These are phyloP conservation scores for Dendronephthya gigantea DNA, from an alignment of 64 coral and sea anemone genomes.

Conservation along the genomic window DNA sequence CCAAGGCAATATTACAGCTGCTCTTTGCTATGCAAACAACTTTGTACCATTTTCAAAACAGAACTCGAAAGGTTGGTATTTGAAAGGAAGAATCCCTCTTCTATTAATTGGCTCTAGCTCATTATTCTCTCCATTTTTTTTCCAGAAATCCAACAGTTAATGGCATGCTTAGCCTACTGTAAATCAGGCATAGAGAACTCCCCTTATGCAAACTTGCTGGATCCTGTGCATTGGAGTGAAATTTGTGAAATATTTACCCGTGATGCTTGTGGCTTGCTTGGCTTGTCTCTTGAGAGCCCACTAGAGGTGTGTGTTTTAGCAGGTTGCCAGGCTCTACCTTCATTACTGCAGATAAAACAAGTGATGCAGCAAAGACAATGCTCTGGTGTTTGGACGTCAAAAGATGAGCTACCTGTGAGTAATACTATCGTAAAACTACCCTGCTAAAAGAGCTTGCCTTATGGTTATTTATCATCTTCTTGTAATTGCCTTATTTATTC, in stretches of 20 bases:
- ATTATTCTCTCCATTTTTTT: background rate
- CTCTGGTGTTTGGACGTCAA: background rate
- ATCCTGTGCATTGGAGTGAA: constrained; percentile 2
- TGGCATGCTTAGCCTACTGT: constrained; percentile 7
- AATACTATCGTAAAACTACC: background rate
- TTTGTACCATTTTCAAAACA: constrained; percentile 68
- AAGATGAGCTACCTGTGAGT: constrained; percentile 14
- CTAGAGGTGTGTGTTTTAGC: background rate
- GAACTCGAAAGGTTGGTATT: constrained; percentile 69
- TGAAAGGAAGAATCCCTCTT: background rate
- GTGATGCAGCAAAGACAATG: constrained; percentile 10
- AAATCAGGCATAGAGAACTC: constrained; percentile 4
- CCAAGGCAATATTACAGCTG: constrained; percentile 56
- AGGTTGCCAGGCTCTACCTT: background rate
- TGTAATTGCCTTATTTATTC: no score
- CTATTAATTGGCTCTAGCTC: background rate
- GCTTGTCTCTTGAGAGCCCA: background rate
- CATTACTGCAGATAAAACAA: constrained; percentile 12
- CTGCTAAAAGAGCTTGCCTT: no score
- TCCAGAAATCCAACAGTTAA: constrained; percentile 14
- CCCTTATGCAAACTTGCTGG: background rate
- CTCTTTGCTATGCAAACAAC: constrained; percentile 61
- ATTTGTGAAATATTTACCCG: constrained; percentile 7
- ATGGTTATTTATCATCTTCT: no score
- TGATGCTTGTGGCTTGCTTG: constrained; percentile 8